A percentile compares a stretch with the other conserved stretches of the same genome.
Evolutionary conservation across 2,797 vertebrate genomes (phyloP).

Genomic region (Babyrousa celebensis): DNA sequence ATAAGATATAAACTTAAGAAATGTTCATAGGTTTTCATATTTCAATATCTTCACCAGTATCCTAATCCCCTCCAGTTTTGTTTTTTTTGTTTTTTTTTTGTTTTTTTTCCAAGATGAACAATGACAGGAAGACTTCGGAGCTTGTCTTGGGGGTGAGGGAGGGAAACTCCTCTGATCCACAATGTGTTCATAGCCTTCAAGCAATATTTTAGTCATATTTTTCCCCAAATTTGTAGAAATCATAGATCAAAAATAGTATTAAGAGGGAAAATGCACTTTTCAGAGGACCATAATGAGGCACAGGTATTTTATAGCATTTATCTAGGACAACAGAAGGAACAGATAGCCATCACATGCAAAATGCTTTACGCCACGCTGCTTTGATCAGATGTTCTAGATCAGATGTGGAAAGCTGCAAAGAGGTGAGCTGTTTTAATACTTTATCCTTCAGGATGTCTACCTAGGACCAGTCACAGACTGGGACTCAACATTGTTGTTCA

Average conservation of each 20-base stretch:
- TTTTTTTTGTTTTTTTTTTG: not conserved
- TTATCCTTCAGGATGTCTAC: not conserved
- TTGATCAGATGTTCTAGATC: not conserved
- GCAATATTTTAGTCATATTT: not conserved
- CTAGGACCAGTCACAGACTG: not conserved
- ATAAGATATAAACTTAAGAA: not conserved
- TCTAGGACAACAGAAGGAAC: not conserved
- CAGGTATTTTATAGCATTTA: conserved; percentile 3
- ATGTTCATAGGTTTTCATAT: not conserved
- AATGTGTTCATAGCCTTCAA: not conserved
- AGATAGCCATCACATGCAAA: not conserved
- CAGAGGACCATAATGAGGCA: not conserved
- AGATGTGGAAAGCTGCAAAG: not conserved
- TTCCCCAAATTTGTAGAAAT: not conserved
- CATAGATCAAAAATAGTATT: not conserved
- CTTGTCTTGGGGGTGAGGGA: not conserved
- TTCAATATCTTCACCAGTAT: not conserved
- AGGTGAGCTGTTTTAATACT: not conserved
- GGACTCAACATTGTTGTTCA: not conserved
- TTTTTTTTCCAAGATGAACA: not conserved
- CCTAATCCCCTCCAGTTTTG: not conserved
- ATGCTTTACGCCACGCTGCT: not conserved
- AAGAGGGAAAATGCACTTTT: not conserved
- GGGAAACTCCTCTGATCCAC: not conserved
- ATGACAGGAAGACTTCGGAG: not conserved